A percentile compares a stretch with the other conserved stretches of the same genome.
Evolutionary conservation across 2,113 vertebrate species (phyloP).

Genomic region (Ptyas mucosa): DNA sequence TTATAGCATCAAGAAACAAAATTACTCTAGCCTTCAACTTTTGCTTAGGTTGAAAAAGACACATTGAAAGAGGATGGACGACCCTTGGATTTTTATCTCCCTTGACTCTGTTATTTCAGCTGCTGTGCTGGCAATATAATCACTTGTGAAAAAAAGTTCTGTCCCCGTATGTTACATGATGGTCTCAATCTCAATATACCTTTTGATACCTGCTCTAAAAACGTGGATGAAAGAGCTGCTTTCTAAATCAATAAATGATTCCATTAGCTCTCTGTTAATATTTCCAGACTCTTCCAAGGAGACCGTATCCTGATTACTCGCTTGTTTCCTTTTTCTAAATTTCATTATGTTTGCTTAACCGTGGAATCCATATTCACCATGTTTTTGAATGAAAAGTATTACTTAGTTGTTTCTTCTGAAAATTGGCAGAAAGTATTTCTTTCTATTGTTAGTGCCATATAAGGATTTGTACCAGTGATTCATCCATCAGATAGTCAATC

Average conservation of each 20-base stretch:
- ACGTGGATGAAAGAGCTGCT: not conserved
- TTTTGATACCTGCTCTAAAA: not conserved
- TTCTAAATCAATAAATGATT: not conserved
- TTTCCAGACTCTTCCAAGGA: not conserved
- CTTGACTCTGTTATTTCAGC: not conserved
- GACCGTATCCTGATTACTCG: not conserved
- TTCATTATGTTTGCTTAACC: not conserved
- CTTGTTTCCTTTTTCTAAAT: not conserved
- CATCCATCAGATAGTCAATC: not conserved
- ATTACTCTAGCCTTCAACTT: not conserved
- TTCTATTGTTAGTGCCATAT: conserved; percentile 1
- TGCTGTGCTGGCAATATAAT: not conserved
- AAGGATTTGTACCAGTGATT: not conserved
- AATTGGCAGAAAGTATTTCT: conserved; percentile 2
- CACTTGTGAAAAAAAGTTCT: not conserved
- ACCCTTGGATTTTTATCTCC: not conserved
- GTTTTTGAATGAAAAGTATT: conserved; percentile 9
- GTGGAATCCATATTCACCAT: not conserved
- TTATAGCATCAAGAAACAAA: not conserved
- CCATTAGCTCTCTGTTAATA: not conserved
- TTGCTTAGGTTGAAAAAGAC: not conserved
- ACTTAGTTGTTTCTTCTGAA: not conserved
- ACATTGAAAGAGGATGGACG: not conserved
- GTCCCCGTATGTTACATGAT: not conserved
- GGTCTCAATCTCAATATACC: not conserved